phyloP scores from a whole-genome alignment of 2,113 vertebrate genomes.

The Mola mola region DNA sequence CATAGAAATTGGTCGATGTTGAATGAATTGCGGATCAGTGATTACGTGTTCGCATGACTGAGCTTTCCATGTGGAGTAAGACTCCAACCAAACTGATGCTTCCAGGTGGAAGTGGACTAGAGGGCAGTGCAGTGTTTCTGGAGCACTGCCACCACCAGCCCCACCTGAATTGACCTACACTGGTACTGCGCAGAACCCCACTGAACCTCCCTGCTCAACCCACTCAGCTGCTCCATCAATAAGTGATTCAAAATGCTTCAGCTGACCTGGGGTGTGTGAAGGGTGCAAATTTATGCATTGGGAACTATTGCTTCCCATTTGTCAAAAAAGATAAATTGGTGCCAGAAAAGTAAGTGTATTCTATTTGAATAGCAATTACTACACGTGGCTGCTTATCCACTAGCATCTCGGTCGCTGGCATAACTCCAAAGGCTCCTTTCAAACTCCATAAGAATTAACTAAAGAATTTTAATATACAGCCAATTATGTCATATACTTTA shows the following conservation, averaged over 20 bases:
- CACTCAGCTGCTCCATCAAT: constrained; percentile 32
- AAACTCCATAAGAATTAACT: constrained; percentile 4
- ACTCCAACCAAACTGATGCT: constrained; percentile 53
- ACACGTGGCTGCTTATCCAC: constrained; percentile 40
- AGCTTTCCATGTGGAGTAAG: constrained; percentile 36
- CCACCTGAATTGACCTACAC: constrained; percentile 26
- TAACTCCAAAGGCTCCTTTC: constrained; percentile 19
- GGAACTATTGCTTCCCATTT: constrained; percentile 27
- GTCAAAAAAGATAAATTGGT: constrained; percentile 49
- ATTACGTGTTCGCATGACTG: constrained; percentile 45
- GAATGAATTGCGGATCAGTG: constrained; percentile 61
- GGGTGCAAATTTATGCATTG: constrained; percentile 26
- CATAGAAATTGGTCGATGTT: constrained; percentile 47
- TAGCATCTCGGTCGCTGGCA: constrained; percentile 25
- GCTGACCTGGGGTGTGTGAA: background rate
- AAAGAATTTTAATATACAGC: constrained; percentile 9
- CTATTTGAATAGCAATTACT: constrained; percentile 41
- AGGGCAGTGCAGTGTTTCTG: constrained; percentile 43
- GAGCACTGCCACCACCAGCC: constrained; percentile 45
- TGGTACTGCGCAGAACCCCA: constrained; percentile 3
- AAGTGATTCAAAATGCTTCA: constrained; percentile 25
- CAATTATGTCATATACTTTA: background rate
- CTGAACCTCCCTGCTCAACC: constrained; percentile 1
- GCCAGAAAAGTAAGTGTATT: constrained; percentile 32
- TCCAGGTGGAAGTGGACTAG: constrained; percentile 66